Base-by-base conservation (phyloP, 2,888 invertebrate species). In the Clanis bilineata region DNA sequence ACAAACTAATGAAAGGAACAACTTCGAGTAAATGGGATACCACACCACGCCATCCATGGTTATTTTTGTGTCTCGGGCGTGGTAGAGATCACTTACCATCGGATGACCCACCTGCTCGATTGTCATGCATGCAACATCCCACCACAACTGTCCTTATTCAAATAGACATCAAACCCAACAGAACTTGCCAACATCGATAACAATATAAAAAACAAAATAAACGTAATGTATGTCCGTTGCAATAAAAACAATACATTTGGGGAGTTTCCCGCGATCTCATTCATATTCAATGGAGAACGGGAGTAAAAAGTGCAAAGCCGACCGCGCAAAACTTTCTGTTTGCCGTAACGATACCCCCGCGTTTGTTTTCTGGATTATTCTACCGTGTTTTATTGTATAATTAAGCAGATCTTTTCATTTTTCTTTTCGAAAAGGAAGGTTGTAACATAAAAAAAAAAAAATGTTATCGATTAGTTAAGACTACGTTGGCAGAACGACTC, bases 191-290 rank as follows among this genome's bases (percentile, higher is more conserved):
- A 45, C 23, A 12, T n/a, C 45, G 45, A 45, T 39, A 44, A 18
- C 32, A 28, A 51, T 32, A 51, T 47, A 47, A 47, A 51, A 45
- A 41, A 18, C 44, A 44, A 58, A 58, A 32, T 23, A 45, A 39
- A 39, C 51, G 38, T 25, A 47, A 47, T 58, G 38, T 58, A 58
- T 47, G 47, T 47, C 45, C 58, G 47, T 47, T 23, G 51, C 25
- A 23, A 38, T 58, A 58, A 58, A 58, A 58, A 58, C 58, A 58
- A 58, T 51, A 58, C 58, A 39, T 58, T 58, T 18, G 25, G 28
- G 47, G 25, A 32, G 51, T 15, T 39, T 57, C 38, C 58, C 58
- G 58, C 45, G 12, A 28, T 25, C 58, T 58, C 58, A 58, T 58
- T 51, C 58, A 58, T 58, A 58, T 58, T 58, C 58, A 58, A 51